Evolutionary conservation across 2,888 invertebrate species (phyloP).

Genomic region (Callinectes sapidus): DNA sequence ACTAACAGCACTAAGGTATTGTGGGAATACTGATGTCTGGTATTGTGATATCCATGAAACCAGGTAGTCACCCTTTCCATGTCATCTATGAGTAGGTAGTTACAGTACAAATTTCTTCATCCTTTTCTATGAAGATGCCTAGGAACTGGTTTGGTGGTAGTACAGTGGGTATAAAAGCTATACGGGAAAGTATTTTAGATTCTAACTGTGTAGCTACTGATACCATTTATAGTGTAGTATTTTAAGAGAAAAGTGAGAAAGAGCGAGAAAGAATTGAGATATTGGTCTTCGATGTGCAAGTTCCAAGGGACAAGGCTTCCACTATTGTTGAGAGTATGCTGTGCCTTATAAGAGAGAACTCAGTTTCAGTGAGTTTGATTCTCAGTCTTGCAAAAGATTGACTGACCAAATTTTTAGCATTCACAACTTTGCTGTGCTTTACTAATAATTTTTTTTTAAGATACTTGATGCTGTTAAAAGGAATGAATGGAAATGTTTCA

Average conservation of each 20-base stretch:
- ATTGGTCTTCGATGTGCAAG: neutral
- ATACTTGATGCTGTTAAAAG: neutral
- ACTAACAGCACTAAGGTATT: conserved; percentile 32
- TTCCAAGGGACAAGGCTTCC: neutral
- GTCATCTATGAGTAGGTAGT: neutral
- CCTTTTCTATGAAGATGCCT: neutral
- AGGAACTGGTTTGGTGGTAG: neutral
- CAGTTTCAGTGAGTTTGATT: neutral
- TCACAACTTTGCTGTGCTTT: neutral
- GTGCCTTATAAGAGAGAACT: neutral
- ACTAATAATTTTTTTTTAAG: conserved; percentile 8
- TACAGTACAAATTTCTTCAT: neutral
- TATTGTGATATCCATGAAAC: neutral
- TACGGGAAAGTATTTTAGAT: neutral
- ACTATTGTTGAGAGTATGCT: neutral
- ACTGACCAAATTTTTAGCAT: neutral
- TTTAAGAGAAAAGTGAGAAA: neutral
- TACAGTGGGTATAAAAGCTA: neutral
- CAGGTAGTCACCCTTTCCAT: neutral
- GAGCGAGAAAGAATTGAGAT: neutral
- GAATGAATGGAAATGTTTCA: neutral
- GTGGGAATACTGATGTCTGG: conserved; percentile 1
- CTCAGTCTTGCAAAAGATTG: neutral
- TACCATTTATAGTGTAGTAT: neutral
- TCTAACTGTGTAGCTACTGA: neutral